A percentile compares a stretch with the other conserved stretches of the same genome.
Evolutionary conservation across 64 coral and sea anemone species (phyloP).

Genomic region (Acropora tenuis): DNA sequence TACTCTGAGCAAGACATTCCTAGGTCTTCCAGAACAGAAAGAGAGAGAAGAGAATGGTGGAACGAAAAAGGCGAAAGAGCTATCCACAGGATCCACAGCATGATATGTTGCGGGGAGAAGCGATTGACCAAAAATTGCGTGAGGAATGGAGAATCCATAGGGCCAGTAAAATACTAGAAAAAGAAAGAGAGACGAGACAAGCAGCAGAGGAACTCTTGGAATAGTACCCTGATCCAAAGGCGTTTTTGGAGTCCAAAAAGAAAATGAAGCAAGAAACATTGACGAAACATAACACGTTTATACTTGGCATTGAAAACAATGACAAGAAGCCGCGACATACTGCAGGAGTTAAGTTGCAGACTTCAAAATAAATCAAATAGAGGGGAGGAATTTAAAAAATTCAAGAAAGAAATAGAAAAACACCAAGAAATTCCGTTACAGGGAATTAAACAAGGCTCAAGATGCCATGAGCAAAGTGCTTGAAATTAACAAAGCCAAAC

Average conservation of each 20-base stretch:
- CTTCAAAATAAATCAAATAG: neutral
- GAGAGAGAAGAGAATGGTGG: no score
- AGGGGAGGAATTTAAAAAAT: neutral
- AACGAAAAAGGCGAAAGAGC: constrained; percentile 16
- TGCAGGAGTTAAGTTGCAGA: neutral
- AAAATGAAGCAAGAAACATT: constrained; percentile 2
- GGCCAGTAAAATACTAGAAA: constrained; percentile 4
- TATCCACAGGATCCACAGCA: constrained; percentile 24
- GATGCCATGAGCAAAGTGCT: constrained; percentile 4
- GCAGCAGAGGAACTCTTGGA: neutral
- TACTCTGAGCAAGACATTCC: constrained; percentile 24
- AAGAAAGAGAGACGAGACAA: constrained; percentile 23
- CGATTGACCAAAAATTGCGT: constrained; percentile 36
- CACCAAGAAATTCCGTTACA: neutral
- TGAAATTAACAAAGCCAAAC: neutral
- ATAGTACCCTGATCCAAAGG: constrained; percentile 2
- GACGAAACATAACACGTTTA: neutral
- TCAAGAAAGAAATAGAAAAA: neutral
- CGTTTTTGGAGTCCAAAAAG: constrained; percentile 15
- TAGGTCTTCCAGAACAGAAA: constrained; percentile 5
- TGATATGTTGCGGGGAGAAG: constrained; percentile 29
- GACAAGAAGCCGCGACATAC: neutral
- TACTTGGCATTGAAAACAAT: neutral
- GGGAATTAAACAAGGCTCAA: constrained; percentile 8
- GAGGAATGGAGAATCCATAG: constrained; percentile 40